Conservation (phyloP, 2,113 vertebrate species). For the Coregonus clupeaformis region DNA sequence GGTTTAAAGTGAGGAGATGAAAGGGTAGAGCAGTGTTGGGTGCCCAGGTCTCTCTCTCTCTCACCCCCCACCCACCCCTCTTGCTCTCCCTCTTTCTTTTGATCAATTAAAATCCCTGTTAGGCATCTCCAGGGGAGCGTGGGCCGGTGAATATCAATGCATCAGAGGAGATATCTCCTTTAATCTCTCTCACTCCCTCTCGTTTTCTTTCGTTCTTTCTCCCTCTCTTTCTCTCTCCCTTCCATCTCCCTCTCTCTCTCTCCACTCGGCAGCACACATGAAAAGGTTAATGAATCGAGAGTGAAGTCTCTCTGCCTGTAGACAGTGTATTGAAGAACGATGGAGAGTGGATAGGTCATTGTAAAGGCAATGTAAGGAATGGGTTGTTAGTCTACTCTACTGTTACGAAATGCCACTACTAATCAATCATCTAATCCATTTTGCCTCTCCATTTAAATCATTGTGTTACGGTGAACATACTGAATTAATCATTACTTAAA, state of each 20-base stretch:
- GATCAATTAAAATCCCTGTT: conserved; percentile 50
- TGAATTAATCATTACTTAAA: conserved; percentile 10
- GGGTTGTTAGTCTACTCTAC: conserved; percentile 12
- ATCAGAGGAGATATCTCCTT: conserved; percentile 35
- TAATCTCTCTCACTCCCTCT: background rate
- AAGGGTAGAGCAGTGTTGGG: conserved; percentile 17
- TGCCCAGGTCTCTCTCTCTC: background rate
- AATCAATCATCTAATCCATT: background rate
- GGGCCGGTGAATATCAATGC: conserved; percentile 7
- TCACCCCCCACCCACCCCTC: conserved; percentile 18
- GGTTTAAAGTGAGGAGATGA: conserved; percentile 46
- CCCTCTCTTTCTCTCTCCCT: background rate
- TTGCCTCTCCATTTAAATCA: conserved; percentile 27
- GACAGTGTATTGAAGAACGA: no score
- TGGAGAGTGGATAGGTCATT: background rate
- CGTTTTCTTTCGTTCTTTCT: background rate
- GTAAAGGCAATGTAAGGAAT: conserved; percentile 18
- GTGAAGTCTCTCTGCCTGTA: conserved; percentile 22
- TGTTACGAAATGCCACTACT: background rate
- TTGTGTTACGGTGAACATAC: conserved; percentile 25
- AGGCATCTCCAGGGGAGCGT: conserved; percentile 6
- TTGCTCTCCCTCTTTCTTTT: conserved; percentile 34
- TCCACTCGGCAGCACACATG: background rate
- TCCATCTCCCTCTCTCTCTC: background rate
- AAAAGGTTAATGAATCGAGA: conserved; percentile 56